These are phyloP conservation scores for Psococerastis gibbosa DNA, from an alignment of 2,888 invertebrate species.

Conservation along the genomic window DNA sequence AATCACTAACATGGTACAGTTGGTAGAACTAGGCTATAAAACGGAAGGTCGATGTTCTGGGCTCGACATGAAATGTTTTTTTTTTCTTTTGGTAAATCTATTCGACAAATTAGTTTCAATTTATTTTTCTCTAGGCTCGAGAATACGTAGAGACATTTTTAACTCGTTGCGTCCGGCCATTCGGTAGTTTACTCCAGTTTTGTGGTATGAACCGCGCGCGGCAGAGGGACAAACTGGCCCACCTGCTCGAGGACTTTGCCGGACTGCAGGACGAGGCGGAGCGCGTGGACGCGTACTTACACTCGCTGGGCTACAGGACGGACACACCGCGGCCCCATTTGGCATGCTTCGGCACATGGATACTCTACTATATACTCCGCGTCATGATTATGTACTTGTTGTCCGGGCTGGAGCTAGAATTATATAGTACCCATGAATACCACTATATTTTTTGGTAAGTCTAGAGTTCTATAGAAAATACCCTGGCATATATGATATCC, in stretches of 20 bases:
- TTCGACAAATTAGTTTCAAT: slow-evolving; percentile 12
- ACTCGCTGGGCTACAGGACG: slow-evolving; percentile 43
- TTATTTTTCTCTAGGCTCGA: slow-evolving; percentile 39
- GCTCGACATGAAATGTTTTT: too few species aligned
- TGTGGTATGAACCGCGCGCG: slow-evolving; percentile 91
- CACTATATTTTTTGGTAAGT: slow-evolving; percentile 82
- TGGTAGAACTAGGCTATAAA: too few species aligned
- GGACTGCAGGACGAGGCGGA: slow-evolving; percentile 89
- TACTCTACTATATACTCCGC: slow-evolving; percentile 78
- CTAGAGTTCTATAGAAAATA: too few species aligned
- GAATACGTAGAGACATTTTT: slow-evolving; percentile 81
- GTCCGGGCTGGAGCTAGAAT: slow-evolving; percentile 84
- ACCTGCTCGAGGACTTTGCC: slow-evolving; percentile 78
- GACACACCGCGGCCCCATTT: slow-evolving; percentile 51
- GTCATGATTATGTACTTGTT: slow-evolving; percentile 88
- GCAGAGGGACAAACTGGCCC: slow-evolving; percentile 82
- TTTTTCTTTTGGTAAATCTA: background rate
- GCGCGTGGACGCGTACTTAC: slow-evolving; percentile 68
- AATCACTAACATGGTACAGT: too few species aligned
- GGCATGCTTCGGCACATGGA: slow-evolving; percentile 87
- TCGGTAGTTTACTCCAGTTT: slow-evolving; percentile 67
- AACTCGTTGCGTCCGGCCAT: slow-evolving; percentile 66
- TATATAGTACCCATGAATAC: slow-evolving; percentile 92
- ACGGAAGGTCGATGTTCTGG: too few species aligned
- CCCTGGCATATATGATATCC: too few species aligned